Evolutionary conservation across 2,888 invertebrate genomes (phyloP).

Genomic region (Drosophila austrosaltans): DNA sequence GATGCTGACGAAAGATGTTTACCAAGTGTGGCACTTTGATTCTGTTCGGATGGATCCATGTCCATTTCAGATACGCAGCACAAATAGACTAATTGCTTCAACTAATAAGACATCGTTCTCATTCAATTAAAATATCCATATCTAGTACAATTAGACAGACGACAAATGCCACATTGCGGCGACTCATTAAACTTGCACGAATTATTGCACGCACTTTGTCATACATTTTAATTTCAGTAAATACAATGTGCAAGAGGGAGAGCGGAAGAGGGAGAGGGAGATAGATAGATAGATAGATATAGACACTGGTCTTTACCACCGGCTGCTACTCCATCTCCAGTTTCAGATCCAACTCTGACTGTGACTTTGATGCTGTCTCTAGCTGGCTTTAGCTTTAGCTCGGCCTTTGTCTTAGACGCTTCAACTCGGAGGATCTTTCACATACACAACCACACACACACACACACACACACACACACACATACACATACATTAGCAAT

Average conservation of each 20-base stretch:
- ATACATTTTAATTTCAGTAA: constrained; percentile 82
- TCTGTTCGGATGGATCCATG: constrained; percentile 6
- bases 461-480: constrained; percentile 56
- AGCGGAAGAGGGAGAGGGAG: no score
- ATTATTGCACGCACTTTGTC: constrained; percentile 83
- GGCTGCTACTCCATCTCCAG: constrained; percentile 13
- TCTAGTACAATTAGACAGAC: constrained; percentile 81
- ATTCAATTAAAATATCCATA: constrained; percentile 82
- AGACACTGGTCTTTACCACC: constrained; percentile 7
- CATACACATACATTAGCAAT: constrained; percentile 76
- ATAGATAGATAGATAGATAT: constrained; percentile 4
- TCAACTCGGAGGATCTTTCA: constrained; percentile 27
- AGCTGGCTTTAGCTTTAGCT: no score
- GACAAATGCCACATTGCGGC: constrained; percentile 74
- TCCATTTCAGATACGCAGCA: constrained; percentile 30
- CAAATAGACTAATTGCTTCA: constrained; percentile 73
- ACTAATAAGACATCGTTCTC: constrained; percentile 80
- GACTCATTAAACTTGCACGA: constrained; percentile 81
- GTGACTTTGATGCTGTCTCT: no score
- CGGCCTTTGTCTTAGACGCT: constrained; percentile 13
- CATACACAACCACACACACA: constrained; percentile 6
- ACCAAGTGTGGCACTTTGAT: constrained; percentile 36
- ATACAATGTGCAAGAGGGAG: no score
- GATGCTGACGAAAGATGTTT: not conserved
- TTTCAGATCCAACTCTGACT: constrained; percentile 20